Conservation (phyloP, 2,113 vertebrate genomes). For the Suricata suricatta region DNA sequence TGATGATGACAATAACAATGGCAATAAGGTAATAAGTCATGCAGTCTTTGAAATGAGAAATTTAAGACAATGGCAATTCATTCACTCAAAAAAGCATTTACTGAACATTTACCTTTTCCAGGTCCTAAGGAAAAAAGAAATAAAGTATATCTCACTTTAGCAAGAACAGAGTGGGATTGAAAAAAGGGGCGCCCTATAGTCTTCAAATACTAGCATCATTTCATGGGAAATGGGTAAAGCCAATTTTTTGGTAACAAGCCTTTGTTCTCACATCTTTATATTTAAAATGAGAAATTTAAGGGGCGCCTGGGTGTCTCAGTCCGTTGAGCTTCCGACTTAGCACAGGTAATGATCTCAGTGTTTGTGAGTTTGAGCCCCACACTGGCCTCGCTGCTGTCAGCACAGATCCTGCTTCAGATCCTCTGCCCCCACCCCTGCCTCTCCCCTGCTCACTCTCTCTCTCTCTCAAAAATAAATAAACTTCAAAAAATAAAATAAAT, state of each 20-base stretch:
- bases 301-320: no score
- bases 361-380: no score
- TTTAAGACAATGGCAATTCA: constrained; percentile 18
- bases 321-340: no score
- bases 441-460: no score
- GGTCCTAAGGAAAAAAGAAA: not conserved
- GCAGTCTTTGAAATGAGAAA: constrained; percentile 28
- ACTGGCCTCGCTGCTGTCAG: no score
- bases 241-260: not conserved
- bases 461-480: no score
- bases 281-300: constrained; percentile 41
- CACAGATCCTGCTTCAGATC: no score
- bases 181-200: not conserved
- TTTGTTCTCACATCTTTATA: constrained; percentile 8
- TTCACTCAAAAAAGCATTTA: not conserved
- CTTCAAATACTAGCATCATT: not conserved
- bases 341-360: no score
- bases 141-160: not conserved
- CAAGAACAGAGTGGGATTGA: not conserved
- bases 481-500: not conserved
- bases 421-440: no score
- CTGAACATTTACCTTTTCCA: not conserved
- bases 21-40: constrained; percentile 12
- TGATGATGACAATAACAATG: not conserved
- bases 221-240: not conserved